Evolutionary conservation across 2,113 vertebrate genomes (phyloP).

Genomic region (Sylvicapra grimmia): DNA sequence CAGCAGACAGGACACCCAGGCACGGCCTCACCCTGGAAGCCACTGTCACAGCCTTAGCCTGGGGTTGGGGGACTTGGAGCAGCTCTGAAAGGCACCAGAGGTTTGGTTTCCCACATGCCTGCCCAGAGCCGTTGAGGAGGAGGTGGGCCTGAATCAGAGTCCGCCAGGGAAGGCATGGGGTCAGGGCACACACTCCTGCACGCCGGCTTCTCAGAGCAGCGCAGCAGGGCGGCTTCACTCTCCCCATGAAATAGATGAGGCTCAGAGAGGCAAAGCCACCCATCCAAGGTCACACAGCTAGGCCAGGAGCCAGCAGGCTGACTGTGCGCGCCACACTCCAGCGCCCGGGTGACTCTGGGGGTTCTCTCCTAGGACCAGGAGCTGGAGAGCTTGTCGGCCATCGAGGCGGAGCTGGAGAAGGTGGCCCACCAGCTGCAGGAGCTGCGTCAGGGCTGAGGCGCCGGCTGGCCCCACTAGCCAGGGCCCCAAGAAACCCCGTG

Average conservation of each 20-base stretch:
- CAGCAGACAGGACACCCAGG: not conserved
- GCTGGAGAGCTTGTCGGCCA: slow-evolving; percentile 91
- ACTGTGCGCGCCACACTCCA: fast-evolving
- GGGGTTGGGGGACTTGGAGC: fast-evolving
- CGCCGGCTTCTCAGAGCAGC: not conserved
- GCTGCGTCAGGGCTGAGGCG: slow-evolving; percentile 80
- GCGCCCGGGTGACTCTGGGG: fast-evolving
- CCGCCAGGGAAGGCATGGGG: not conserved
- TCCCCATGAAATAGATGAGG: not conserved
- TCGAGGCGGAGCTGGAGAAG: slow-evolving; percentile 93
- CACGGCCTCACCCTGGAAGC: not conserved
- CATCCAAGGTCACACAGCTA: not conserved
- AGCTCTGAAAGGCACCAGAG: no score
- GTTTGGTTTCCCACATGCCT: not conserved
- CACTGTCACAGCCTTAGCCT: not conserved
- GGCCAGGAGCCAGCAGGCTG: not conserved
- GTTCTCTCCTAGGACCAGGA: slow-evolving; percentile 86
- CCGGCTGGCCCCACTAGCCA: fast-evolving
- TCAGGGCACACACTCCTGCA: not conserved
- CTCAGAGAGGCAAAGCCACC: not conserved
- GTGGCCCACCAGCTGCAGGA: slow-evolving; percentile 91
- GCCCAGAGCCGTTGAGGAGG: not conserved
- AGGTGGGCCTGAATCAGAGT: not conserved
- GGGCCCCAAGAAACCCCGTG: not conserved
- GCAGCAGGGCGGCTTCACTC: not conserved